Conservation (phyloP, 2,888 invertebrate species). For the Perizoma flavofasciatum region DNA sequence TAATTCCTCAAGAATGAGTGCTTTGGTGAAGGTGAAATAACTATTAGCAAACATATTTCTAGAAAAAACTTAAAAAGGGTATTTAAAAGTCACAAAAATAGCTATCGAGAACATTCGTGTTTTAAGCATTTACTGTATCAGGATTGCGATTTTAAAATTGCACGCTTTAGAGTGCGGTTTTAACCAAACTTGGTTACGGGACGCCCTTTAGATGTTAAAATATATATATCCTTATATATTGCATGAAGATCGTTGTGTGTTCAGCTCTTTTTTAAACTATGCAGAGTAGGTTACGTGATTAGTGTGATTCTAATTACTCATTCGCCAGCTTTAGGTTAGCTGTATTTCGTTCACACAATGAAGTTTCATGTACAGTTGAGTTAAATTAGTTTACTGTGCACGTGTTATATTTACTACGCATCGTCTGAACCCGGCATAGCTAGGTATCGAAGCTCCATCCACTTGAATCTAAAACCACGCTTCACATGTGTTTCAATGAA, state of each 20-base stretch:
- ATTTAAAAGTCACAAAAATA: slow-evolving; percentile 21
- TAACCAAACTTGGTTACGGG: slow-evolving; percentile 65
- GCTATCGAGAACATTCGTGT: slow-evolving; percentile 9
- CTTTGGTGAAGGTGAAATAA: slow-evolving; percentile 20
- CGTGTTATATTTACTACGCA: too few relatives aligned
- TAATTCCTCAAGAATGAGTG: slow-evolving; percentile 4
- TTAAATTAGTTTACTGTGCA: too few relatives aligned
- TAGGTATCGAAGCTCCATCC: too few relatives aligned
- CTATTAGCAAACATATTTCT: neutral
- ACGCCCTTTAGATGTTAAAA: slow-evolving; percentile 48
- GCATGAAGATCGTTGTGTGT: slow-evolving; percentile 62
- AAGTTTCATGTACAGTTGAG: too few relatives aligned
- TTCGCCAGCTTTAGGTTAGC: too few relatives aligned
- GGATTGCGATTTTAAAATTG: slow-evolving; percentile 28
- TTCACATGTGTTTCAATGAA: too few relatives aligned
- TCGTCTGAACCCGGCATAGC: too few relatives aligned
- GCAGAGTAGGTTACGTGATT: slow-evolving; percentile 18
- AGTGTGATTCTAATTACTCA: too few relatives aligned
- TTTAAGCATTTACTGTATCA: slow-evolving; percentile 31
- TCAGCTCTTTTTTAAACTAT: slow-evolving; percentile 45
- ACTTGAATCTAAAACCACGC: too few relatives aligned
- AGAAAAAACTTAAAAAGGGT: neutral
- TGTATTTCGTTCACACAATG: too few relatives aligned
- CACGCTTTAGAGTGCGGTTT: slow-evolving; percentile 53
- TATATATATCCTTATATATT: slow-evolving; percentile 45